Conservation (phyloP, 2,888 invertebrate species). For the Ichneumoninae sp. region DNA sequence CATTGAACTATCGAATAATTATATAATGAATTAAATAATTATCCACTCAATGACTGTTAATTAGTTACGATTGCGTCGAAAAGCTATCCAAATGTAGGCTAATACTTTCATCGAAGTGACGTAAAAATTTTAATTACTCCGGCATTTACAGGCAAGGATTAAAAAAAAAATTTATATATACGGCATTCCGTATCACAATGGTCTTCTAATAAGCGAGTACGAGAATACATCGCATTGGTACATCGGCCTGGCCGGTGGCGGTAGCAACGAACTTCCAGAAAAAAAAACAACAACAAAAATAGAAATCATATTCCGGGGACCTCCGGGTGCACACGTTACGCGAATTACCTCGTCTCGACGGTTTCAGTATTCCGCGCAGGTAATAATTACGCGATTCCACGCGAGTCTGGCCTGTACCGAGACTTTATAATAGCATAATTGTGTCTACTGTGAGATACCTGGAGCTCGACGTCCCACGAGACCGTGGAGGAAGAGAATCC, state of each 20-base stretch:
- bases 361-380: slow-evolving; percentile 41
- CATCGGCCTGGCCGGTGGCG: slow-evolving; percentile 32
- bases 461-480: slow-evolving; percentile 50
- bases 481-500: slow-evolving; percentile 13
- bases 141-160: background rate
- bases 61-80: background rate
- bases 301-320: slow-evolving; percentile 51
- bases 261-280: slow-evolving; percentile 40
- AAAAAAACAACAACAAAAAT: slow-evolving; percentile 48
- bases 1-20: background rate
- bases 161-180: background rate
- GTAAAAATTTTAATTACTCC: background rate
- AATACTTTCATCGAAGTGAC: background rate
- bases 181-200: slow-evolving; percentile 22
- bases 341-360: slow-evolving; percentile 46
- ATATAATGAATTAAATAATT: slow-evolving; percentile 4
- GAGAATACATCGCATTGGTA: slow-evolving; percentile 10
- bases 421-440: slow-evolving; percentile 61
- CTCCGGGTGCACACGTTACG: slow-evolving; percentile 30
- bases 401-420: slow-evolving; percentile 42
- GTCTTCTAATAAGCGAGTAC: slow-evolving; percentile 19
- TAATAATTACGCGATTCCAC: slow-evolving; percentile 61
- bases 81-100: background rate
- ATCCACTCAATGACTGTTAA: background rate
- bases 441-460: slow-evolving; percentile 61